A percentile compares a stretch with the other conserved stretches of the same genome.
Conservation (phyloP, 2,888 invertebrate species). For the Prosapia bicincta region DNA sequence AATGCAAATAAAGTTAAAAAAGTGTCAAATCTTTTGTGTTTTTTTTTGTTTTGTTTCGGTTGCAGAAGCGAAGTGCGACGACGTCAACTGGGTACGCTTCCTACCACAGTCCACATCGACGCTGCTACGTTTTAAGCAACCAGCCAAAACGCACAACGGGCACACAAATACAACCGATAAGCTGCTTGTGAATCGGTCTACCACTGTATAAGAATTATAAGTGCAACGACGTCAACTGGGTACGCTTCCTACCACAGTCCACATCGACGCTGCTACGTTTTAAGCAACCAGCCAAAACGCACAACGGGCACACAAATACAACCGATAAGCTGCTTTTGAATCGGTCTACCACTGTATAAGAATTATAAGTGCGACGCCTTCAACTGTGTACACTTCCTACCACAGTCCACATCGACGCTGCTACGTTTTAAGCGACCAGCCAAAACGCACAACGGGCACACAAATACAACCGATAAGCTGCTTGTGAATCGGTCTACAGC, state of each 20-base stretch:
- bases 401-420: constrained; percentile 44
- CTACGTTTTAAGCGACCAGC: constrained; percentile 40
- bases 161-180: constrained; percentile 10
- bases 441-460: constrained; percentile 27
- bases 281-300: constrained; percentile 32
- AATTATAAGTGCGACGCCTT: constrained; percentile 41
- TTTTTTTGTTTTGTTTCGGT: constrained; percentile 27
- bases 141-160: constrained; percentile 27
- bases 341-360: constrained; percentile 18
- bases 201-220: constrained; percentile 17
- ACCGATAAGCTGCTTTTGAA: constrained; percentile 17
- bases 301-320: constrained; percentile 24
- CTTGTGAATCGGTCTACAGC: constrained; percentile 23
- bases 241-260: constrained; percentile 45
- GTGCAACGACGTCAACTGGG: constrained; percentile 43
- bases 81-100: constrained; percentile 45
- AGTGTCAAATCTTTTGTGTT: not conserved
- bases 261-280: constrained; percentile 44
- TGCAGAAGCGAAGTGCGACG: constrained; percentile 39
- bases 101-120: constrained; percentile 44
- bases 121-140: constrained; percentile 42
- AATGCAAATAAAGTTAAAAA: too few relatives aligned
- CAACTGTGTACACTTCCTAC: constrained; percentile 45
- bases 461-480: constrained; percentile 10
- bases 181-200: constrained; percentile 21